phyloP scores from a whole-genome alignment of 1,140 invertebrate genomes.

The Tetraneura akinire region DNA sequence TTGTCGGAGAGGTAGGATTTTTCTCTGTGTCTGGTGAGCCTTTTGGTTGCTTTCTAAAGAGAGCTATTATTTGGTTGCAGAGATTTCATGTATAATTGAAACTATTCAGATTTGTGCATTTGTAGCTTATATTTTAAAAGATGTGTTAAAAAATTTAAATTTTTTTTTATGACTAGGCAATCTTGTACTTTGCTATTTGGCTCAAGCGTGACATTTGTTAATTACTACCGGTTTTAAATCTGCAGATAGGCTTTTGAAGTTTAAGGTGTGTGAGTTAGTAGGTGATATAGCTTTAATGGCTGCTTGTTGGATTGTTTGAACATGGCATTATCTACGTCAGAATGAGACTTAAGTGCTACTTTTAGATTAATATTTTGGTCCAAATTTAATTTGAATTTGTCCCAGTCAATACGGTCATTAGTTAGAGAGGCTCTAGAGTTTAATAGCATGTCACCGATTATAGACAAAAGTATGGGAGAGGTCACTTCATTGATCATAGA shows the following conservation, averaged over 20 bases:
- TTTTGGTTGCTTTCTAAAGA: background rate
- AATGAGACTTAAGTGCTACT: background rate
- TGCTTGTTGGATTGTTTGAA: background rate
- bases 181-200: background rate
- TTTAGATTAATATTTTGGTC: background rate
- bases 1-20: background rate
- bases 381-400: background rate
- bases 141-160: background rate
- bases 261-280: background rate
- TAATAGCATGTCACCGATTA: background rate
- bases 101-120: background rate
- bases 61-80: background rate
- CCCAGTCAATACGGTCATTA: background rate
- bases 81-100: background rate
- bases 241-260: background rate
- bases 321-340: background rate
- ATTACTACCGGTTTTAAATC: background rate
- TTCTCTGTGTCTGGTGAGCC: background rate
- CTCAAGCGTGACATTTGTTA: background rate
- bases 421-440: background rate
- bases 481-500: background rate
- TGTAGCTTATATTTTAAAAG: constrained; percentile 4
- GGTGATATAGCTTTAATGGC: background rate
- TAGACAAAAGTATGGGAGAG: background rate
- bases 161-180: constrained; percentile 9